phyloP scores from a whole-genome alignment of 92 coral and sea anemone species.

The Montipora capitata region DNA sequence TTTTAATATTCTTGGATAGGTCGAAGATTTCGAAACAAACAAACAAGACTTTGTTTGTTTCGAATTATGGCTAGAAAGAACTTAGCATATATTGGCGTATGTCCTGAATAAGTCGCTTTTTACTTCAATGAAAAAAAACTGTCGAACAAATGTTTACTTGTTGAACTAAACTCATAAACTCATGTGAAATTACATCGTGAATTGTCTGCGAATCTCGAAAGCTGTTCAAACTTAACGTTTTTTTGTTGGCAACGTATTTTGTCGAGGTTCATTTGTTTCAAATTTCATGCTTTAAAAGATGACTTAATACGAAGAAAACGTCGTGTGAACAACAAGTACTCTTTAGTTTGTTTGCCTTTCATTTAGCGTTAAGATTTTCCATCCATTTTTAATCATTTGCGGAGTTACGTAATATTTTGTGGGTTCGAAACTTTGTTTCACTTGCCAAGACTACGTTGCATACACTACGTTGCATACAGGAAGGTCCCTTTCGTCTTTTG shows the following conservation, averaged over 20 bases:
- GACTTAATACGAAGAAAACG: neutral
- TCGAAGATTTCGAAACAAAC: too few relatives aligned
- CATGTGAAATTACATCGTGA: neutral
- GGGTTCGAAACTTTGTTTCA: neutral
- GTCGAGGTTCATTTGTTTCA: neutral
- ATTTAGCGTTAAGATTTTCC: neutral
- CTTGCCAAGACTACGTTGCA: slow-evolving; percentile 20
- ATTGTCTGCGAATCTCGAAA: neutral
- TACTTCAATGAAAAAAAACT: neutral
- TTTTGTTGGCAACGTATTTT: neutral
- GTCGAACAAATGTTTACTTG: neutral
- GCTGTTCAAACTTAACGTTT: neutral
- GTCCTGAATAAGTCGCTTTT: slow-evolving; percentile 11
- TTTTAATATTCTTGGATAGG: neutral
- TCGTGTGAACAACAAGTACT: neutral
- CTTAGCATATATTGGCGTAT: neutral
- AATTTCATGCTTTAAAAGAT: neutral
- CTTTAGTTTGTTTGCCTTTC: slow-evolving; percentile 3
- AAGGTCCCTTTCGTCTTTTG: slow-evolving; percentile 9
- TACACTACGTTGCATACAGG: neutral
- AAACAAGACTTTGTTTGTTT: too few relatives aligned
- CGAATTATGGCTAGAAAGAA: too few relatives aligned
- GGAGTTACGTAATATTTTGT: neutral
- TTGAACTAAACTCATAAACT: neutral
- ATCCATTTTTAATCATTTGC: neutral